Base-by-base conservation (phyloP, 2,797 vertebrate genomes). In the Fundulus diaphanus region DNA sequence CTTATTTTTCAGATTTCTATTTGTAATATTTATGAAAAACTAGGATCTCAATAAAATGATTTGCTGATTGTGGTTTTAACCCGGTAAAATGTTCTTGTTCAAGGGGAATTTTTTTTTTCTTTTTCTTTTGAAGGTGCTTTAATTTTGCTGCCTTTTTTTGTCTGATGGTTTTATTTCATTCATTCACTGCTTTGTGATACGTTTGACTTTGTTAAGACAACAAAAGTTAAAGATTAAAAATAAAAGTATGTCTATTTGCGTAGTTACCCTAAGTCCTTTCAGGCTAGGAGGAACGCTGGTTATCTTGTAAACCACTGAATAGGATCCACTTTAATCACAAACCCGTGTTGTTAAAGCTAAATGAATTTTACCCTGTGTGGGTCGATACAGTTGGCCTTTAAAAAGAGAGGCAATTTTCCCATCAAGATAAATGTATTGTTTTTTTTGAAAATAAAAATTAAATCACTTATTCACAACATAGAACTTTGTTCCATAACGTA, bases 151-250 rank as follows among this genome's bases (percentile, higher is more conserved):
- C 33, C 16, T 35, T 20, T 61, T 9, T 61, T 22, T 20, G 20
- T 61, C 20, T 5, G 31, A 61, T 11, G 57, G 33, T 35, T 61
- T 35, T 61, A 9, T 20, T 44, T 44, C 7, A n/a, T 7, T 61
- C 20, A 20, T 61, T 35, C 18, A 33, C 31, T 22, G 57, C 57
- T 61, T 35, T 61, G 18, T 20, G 29, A 35, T 61, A 35, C 8
- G 57, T 7, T 4, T 4, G 18, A 22, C 13, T 57, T 18, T 52
- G 22, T 52, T 57, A 57, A 57, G 56, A 57, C 2, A 57, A 57
- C 15, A 16, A 57, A 57, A 57, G 56, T 57, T 57, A 57, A 61
- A 35, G 57, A 61, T 61, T 61, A 61, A 35, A 61, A 61, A 22
- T 15, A 20, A 61, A 31, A 33, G 56, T 5, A 33, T 61, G 33